Conservation (phyloP, 2,888 invertebrate genomes). For the Punctoribates punctum region DNA sequence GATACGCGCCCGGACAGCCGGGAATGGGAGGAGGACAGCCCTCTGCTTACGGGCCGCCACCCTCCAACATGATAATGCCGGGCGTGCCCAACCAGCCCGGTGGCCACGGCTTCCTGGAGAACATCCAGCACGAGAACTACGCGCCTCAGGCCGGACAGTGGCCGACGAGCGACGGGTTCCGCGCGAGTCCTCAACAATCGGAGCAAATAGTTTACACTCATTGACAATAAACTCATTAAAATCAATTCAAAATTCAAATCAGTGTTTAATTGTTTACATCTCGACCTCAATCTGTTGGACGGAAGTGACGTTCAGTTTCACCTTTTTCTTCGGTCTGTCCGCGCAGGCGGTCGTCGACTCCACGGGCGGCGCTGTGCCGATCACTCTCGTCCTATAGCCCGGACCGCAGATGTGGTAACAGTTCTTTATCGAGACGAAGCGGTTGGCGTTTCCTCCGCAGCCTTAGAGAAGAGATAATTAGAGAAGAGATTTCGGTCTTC, state of each 20-base stretch:
- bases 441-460: slow-evolving; percentile 28
- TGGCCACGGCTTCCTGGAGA: neutral
- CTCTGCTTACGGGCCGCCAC: no score
- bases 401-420: slow-evolving; percentile 18
- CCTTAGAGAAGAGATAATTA: neutral
- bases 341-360: neutral
- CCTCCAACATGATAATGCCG: no score
- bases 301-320: neutral
- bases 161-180: neutral
- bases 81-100: no score
- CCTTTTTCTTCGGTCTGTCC: neutral
- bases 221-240: neutral
- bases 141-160: neutral
- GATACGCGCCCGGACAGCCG: no score
- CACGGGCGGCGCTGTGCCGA: neutral
- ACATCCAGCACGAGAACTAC: neutral
- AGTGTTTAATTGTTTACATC: no score
- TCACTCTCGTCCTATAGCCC: neutral
- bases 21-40: no score
- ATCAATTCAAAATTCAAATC: no score
- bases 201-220: neutral
- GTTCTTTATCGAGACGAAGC: slow-evolving; percentile 10
- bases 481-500: neutral
- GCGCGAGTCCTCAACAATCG: neutral
- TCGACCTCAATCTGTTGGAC: slow-evolving; percentile 16